Evolutionary conservation across 2,797 vertebrate species (phyloP), one percentile per base, ranked within the genome.

Genomic region (Ptychobarbus kaznakovi): DNA sequence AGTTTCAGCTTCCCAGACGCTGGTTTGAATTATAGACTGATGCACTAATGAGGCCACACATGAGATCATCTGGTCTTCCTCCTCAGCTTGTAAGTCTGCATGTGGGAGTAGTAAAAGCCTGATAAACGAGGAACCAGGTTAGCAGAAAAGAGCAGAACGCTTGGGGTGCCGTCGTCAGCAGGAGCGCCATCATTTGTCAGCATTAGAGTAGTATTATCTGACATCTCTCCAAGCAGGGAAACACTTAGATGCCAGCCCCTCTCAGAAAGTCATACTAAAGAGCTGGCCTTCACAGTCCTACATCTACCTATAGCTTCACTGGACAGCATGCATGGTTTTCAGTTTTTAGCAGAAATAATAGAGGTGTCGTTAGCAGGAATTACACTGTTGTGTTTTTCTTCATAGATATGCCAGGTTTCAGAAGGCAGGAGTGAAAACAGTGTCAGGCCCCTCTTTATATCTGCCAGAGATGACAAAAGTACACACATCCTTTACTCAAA

Each of bases 181-280:
- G 2, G n/a, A 74, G 65, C 76, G 65, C 44, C 86, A 82, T 87
- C 69, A 85, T 89, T 83, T 89, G 81, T 89, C 83, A 81, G 83
- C 72, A 89, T 90, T 88, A 89, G 70, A 74, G 51, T 5, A 25
- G 85, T 25, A 85, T 89, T 83, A 89, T 69, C 88, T 66, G 84
- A 85, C 80, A 82, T 84, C 77, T 84, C 77, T 82, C 72, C 79
- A 66, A 86, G 81, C 46, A 51, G 81, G 69, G 72, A 86, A 85
- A 74, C 86, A 70, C 69, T 81, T 78, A 74, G 80, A 81, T 65
- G 88, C 76, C 81, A 81, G 38, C 63, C 70, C 22, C 77, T 68
- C 77, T 84, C 63, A 83, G 51, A 63, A 68, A 65, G 51, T 58
- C 40, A 69, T 70, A 56, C 80, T 86, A 80, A 89, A 81, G 46